Base-by-base conservation (phyloP, 2,113 vertebrate genomes). In the Notarius lentiginosus region DNA sequence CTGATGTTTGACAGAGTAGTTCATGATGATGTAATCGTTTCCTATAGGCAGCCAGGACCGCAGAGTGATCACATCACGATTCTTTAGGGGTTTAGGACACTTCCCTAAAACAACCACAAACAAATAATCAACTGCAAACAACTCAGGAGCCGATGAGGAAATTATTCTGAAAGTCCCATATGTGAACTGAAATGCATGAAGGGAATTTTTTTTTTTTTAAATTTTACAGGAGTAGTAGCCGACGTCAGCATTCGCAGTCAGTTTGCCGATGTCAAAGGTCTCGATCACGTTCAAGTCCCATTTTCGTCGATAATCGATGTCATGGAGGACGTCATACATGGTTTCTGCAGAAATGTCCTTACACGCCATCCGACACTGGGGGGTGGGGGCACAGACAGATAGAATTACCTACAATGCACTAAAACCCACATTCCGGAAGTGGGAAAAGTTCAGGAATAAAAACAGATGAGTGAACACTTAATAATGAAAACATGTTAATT, bases 21-120 rank as follows among this genome's bases (percentile, higher is more conserved):
- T 99, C 97, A 99, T 99, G 94, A 99, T 99, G 96, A 99, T 98
- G 94, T 97, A 99, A 94, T 98, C 97, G 0, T 91, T 94, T 20
- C 96, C 97, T 92, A 97, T 97, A 58, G 96, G 96, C 87, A 99
- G 94, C 97, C 98, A 99, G 85, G 98, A 99, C 70, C 98, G 97
- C 88, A 99, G 95, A 0, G 97, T 99, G 94, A 99, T 95, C 89
- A 99, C 97, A 0, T 99, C 98, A 7, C 98, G 95, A 92, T 99
- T 98, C 93, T 96, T 96, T 91, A 99, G 90, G 20, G 98, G 98
- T 84, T 97, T 97, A 5, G 98, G 98, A 92, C 98, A 99, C 87
- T 93, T 97, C 97, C 97, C 98, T 99, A 92, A 88, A 34, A 79
- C 72, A 18, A 61, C 27, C 55, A 89, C 0, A 79, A 76, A 82